Evolutionary conservation across 1,140 invertebrate genomes (phyloP).

Genomic region (Tachypleus tridentatus): DNA sequence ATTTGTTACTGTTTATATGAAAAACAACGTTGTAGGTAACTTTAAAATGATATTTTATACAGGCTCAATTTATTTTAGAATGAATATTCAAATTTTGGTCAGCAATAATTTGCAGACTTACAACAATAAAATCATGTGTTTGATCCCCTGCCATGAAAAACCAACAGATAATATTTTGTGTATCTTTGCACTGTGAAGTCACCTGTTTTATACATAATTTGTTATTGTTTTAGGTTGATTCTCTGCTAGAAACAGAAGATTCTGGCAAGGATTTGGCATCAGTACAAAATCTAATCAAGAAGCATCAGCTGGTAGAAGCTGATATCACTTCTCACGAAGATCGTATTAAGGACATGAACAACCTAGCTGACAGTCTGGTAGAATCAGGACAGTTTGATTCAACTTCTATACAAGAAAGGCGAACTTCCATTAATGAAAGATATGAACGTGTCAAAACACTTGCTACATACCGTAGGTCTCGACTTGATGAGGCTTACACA

Average conservation of each 20-base stretch:
- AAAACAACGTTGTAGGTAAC: no score
- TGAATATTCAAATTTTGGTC: background rate
- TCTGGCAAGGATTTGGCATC: slow-evolving; percentile 95
- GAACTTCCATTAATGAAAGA: slow-evolving; percentile 83
- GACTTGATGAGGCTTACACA: slow-evolving; percentile 88
- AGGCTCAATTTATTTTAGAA: no score
- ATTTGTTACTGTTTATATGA: no score
- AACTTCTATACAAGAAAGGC: slow-evolving; percentile 81
- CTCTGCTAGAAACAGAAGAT: slow-evolving; percentile 90
- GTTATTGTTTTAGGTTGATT: slow-evolving; percentile 48
- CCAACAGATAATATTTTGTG: no score
- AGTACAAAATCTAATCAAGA: slow-evolving; percentile 98
- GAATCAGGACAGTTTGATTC: slow-evolving; percentile 91
- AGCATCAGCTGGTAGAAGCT: slow-evolving; percentile 95
- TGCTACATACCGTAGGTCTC: slow-evolving; percentile 76
- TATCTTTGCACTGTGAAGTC: no score
- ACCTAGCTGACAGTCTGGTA: slow-evolving; percentile 83
- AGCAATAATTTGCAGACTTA: background rate
- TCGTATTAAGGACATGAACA: slow-evolving; percentile 89
- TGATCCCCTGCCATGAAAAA: no score
- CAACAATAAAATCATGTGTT: background rate
- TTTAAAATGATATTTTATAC: no score
- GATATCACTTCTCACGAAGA: slow-evolving; percentile 94
- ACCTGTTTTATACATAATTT: slow-evolving; percentile 1
- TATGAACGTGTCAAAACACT: slow-evolving; percentile 86